phyloP scores from a whole-genome alignment of 2,113 vertebrate species.

The Ammodytes marinus region DNA sequence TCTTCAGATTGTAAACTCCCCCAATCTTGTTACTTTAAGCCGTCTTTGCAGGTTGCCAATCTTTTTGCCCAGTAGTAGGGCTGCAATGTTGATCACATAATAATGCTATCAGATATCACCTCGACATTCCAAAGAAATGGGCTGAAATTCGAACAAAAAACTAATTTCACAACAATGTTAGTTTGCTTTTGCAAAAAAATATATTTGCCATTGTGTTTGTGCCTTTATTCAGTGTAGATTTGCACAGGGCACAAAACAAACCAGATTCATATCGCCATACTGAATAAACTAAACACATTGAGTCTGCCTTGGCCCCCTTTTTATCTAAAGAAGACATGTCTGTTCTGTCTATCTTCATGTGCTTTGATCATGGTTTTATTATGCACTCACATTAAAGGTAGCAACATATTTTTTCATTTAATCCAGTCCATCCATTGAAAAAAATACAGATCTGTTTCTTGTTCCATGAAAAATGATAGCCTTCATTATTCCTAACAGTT shows the following conservation, averaged over 20 bases:
- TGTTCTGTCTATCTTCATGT: slow-evolving; percentile 21
- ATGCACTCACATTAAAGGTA: slow-evolving; percentile 13
- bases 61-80: slow-evolving; percentile 29
- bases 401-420: slow-evolving; percentile 27
- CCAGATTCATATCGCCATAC: slow-evolving; percentile 4
- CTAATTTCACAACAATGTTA: not conserved
- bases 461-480: not conserved
- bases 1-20: slow-evolving; percentile 73
- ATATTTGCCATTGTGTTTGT: not conserved
- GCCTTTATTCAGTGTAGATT: slow-evolving; percentile 18
- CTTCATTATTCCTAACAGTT: not conserved
- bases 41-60: slow-evolving; percentile 71
- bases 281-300: not conserved
- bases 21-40: slow-evolving; percentile 85
- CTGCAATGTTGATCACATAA: not conserved
- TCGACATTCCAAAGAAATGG: not conserved
- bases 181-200: slow-evolving; percentile 15
- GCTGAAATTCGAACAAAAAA: slow-evolving; percentile 4
- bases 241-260: slow-evolving; percentile 18
- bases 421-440: slow-evolving; percentile 24
- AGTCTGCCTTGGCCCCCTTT: slow-evolving; percentile 31
- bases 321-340: slow-evolving; percentile 12
- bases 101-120: not conserved
- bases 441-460: slow-evolving; percentile 1
- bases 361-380: slow-evolving; percentile 47